phyloP scores from a whole-genome alignment of 2,113 vertebrate species.

The Holacanthus passer region DNA sequence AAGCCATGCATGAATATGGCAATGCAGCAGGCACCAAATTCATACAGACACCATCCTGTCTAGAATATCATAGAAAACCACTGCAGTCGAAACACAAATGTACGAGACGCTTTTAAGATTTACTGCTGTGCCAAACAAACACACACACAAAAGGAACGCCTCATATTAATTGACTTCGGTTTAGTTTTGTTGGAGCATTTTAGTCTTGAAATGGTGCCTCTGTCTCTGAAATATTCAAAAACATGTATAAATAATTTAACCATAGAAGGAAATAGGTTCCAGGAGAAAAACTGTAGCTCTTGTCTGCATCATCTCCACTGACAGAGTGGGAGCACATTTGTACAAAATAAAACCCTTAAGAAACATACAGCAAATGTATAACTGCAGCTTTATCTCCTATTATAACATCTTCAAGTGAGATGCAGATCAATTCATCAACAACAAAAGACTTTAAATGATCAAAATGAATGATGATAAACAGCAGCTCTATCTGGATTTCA shows the following conservation, averaged over 20 bases:
- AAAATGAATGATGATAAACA: background rate
- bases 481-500: slow-evolving; percentile 37
- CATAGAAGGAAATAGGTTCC: slow-evolving; percentile 77
- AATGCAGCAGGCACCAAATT: slow-evolving; percentile 72
- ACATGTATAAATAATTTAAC: slow-evolving; percentile 84
- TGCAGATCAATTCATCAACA: slow-evolving; percentile 22
- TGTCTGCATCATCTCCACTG: slow-evolving; percentile 54
- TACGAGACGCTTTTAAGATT: slow-evolving; percentile 22
- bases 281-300: slow-evolving; percentile 63
- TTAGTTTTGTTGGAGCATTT: slow-evolving; percentile 68
- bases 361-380: slow-evolving; percentile 21
- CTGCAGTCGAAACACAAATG: slow-evolving; percentile 67
- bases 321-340: slow-evolving; percentile 44
- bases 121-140: slow-evolving; percentile 13
- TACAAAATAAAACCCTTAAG: slow-evolving; percentile 6
- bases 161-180: slow-evolving; percentile 45
- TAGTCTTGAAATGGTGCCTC: slow-evolving; percentile 73
- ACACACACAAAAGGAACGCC: slow-evolving; percentile 1
- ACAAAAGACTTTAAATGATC: background rate
- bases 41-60: slow-evolving; percentile 64
- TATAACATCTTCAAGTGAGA: background rate
- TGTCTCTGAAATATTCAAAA: slow-evolving; percentile 85
- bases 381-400: slow-evolving; percentile 21
- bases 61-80: slow-evolving; percentile 57
- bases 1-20: slow-evolving; percentile 72